Percentiles rank a stretch among this genome's conserved stretches.
phyloP scores from a whole-genome alignment of 2,797 vertebrate species.

The Odontamblyopus rebecca region DNA sequence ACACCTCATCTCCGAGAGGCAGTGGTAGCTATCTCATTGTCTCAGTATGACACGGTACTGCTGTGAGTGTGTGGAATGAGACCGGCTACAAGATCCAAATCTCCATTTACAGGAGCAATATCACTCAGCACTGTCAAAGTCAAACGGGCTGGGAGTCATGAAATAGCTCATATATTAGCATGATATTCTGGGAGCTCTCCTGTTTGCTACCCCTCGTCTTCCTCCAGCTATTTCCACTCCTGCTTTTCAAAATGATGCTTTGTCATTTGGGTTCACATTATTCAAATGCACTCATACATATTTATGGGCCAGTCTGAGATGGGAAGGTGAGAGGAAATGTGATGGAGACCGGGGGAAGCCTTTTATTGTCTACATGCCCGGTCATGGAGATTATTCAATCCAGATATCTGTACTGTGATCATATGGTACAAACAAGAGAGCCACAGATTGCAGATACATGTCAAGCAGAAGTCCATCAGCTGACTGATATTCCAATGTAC shows the following conservation, averaged over 20 bases:
- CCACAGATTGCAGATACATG: conserved; percentile 2
- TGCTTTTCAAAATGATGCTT: conserved; percentile 62
- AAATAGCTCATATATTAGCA: conserved; percentile 20
- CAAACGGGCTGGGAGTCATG: conserved; percentile 18
- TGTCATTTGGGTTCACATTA: conserved; percentile 70
- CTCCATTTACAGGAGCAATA: conserved; percentile 11
- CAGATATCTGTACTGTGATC: conserved; percentile 58
- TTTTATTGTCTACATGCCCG: conserved; percentile 51
- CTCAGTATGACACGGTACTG: conserved; percentile 3
- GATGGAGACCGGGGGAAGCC: conserved; percentile 48
- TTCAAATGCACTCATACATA: conserved; percentile 73
- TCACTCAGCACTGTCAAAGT: conserved; percentile 10
- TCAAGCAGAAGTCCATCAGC: not conserved
- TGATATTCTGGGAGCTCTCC: conserved; percentile 18
- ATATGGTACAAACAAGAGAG: conserved; percentile 48
- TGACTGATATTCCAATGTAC: not conserved
- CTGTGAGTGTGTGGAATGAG: not conserved
- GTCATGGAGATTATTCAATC: conserved; percentile 61
- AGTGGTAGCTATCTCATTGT: not conserved
- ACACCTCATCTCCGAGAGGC: not conserved
- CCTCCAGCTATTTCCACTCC: conserved; percentile 39
- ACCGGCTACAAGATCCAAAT: not conserved
- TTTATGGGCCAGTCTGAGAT: conserved; percentile 54
- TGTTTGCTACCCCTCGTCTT: conserved; percentile 45
- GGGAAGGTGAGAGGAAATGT: conserved; percentile 33